phyloP scores from a whole-genome alignment of 2,888 invertebrate genomes.

The Pollenia amentaria region DNA sequence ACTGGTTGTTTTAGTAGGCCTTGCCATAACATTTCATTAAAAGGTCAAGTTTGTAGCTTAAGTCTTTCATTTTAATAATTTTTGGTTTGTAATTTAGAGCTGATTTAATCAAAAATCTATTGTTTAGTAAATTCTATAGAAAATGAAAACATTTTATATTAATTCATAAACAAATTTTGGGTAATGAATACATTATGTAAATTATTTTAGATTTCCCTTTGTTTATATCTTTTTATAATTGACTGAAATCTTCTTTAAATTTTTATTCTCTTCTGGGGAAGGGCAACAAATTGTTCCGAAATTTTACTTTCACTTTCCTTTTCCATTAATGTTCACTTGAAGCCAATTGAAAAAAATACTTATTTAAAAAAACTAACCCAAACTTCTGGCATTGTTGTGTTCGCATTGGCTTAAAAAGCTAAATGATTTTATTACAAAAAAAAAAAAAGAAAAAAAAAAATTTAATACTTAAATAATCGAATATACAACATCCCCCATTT shows the following conservation, averaged over 20 bases:
- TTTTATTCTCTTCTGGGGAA: too few species aligned
- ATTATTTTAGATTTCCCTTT: too few species aligned
- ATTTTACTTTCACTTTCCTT: conserved; percentile 38
- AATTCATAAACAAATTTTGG: too few species aligned
- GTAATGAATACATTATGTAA: too few species aligned
- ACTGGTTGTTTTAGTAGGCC: conserved; percentile 10
- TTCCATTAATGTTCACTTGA: not conserved
- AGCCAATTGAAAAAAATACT: not conserved
- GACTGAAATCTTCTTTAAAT: too few species aligned
- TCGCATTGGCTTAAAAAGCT: conserved; percentile 63
- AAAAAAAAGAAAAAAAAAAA: not conserved
- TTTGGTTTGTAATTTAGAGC: not conserved
- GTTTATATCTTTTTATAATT: too few species aligned
- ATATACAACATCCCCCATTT: conserved; percentile 56
- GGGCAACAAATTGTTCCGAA: too few species aligned
- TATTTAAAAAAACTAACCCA: conserved; percentile 15
- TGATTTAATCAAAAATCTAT: not conserved
- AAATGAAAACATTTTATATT: too few species aligned
- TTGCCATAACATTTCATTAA: not conserved
- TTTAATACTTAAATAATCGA: conserved; percentile 6
- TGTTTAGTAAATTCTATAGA: not conserved
- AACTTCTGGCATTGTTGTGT: conserved; percentile 2
- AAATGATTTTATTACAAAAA: conserved; percentile 39
- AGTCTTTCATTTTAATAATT: conserved; percentile 6
- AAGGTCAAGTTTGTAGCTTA: conserved; percentile 43